Conservation (phyloP, 2,888 invertebrate species). For the Allacma fusca region DNA sequence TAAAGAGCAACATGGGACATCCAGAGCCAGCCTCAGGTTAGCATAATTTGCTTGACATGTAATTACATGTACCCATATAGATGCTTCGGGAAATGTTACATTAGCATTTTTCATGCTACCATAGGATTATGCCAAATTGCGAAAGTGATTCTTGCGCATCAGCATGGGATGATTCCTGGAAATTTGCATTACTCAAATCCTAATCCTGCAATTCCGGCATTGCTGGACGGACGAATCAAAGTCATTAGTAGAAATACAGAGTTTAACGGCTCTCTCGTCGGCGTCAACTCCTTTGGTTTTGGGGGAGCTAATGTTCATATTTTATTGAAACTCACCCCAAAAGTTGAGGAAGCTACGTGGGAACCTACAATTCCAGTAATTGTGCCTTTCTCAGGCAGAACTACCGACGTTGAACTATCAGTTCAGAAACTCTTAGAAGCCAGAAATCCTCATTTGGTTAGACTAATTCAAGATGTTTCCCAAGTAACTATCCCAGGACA, state of each 20-base stretch:
- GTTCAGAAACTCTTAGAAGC: background rate
- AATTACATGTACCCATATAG: too few species aligned
- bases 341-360: too few species aligned
- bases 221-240: constrained; percentile 76
- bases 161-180: constrained; percentile 78
- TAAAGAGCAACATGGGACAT: constrained; percentile 70
- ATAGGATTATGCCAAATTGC: constrained; percentile 75
- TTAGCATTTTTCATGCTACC: too few species aligned
- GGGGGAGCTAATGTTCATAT: background rate
- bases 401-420: background rate
- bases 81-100: too few species aligned
- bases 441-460: background rate
- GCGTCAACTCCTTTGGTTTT: constrained; percentile 42
- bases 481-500: constrained; percentile 26
- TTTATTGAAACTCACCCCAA: background rate
- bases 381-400: background rate
- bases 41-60: too few species aligned
- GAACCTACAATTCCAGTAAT: background rate
- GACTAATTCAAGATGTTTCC: constrained; percentile 39
- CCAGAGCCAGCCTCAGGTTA: constrained; percentile 65
- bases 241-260: constrained; percentile 38
- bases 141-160: constrained; percentile 70
- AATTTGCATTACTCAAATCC: constrained; percentile 89
- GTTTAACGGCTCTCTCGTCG: constrained; percentile 29
- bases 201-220: constrained; percentile 87